Base-by-base conservation (phyloP, 2,888 invertebrate genomes). In the Melieria crassipennis region DNA sequence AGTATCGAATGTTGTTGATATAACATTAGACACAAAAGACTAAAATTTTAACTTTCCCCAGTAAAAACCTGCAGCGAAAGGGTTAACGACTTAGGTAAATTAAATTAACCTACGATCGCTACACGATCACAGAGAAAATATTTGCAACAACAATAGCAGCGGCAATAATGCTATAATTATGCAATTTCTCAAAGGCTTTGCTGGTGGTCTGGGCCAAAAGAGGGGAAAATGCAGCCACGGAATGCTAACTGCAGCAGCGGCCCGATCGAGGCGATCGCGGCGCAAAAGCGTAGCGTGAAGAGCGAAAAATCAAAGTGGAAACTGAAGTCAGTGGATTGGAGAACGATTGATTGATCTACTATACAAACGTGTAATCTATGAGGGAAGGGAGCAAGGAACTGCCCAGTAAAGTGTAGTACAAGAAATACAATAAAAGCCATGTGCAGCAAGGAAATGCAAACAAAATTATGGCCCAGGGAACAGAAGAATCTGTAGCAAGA, bases 121-220 rank as follows among this genome's bases (percentile, higher is more conserved):
- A 30, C 30, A 3, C 30, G 30, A 30, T 30, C 30, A 2, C 30
- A 30, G 30, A 30, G 30, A 30, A 52, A 58, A 10, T 10, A 58
- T 30, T 10, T 58, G 16, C 58, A n/a, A 57, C 57, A 57, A 57
- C 57, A 57, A 57, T 11, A 50, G 9, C 11, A 52, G n/a, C 11
- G 5, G 10, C n/a, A 30, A 16, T 81, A 81, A 80, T 78, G 79
- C 80, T 84, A 82, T 84, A 84, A 84, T 84, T 84, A 82, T 83
- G 81, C 79, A 83, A 84, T 83, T 82, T 80, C 81, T 56, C 80
- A 82, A 78, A 82, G 81, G 79, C 82, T 79, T 78, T 78, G 83
- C 82, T 79, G 84, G 82, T 84, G 84, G 84, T 83, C 83, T 75
- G 67, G 43, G 61, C 30, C n/a, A 57, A n/a, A 10, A 63, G 50